Evolutionary conservation across 1,140 invertebrate species (phyloP).

Genomic region (Magallana angulata): DNA sequence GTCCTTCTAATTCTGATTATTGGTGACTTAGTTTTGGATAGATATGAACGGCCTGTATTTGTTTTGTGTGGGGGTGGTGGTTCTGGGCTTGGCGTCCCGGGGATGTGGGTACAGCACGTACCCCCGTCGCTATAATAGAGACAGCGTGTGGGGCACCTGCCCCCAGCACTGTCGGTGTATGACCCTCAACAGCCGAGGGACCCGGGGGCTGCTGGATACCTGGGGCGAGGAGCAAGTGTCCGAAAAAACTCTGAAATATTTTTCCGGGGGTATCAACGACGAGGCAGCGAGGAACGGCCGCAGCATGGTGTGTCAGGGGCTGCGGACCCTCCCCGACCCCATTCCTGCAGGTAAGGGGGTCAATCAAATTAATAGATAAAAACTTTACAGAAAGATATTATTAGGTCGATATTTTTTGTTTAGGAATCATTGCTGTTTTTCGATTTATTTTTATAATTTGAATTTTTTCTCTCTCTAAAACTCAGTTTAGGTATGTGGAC

Average conservation of each 20-base stretch:
- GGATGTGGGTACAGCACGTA: slow-evolving; percentile 46
- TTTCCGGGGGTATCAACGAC: slow-evolving; percentile 13
- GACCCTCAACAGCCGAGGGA: slow-evolving; percentile 44
- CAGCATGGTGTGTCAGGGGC: slow-evolving; percentile 53
- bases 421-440: too few relatives aligned
- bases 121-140: slow-evolving; percentile 32
- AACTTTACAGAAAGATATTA: too few relatives aligned
- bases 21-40: neutral
- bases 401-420: too few relatives aligned
- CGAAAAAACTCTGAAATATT: slow-evolving; percentile 8
- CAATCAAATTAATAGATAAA: too few relatives aligned
- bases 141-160: slow-evolving; percentile 42
- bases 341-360: slow-evolving; percentile 45
- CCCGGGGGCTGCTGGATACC: slow-evolving; percentile 42
- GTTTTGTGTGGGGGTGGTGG: neutral
- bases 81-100: neutral
- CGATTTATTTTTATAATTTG: too few relatives aligned
- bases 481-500: too few relatives aligned
- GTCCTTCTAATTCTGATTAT: too few relatives aligned
- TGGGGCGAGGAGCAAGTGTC: slow-evolving; percentile 35
- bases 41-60: neutral
- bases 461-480: too few relatives aligned
- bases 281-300: slow-evolving; percentile 33
- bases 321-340: slow-evolving; percentile 34
- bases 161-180: slow-evolving; percentile 49